A percentile compares a stretch with the other conserved stretches of the same genome.
Conservation (phyloP, 2,113 vertebrate species). For the Scortum barcoo region DNA sequence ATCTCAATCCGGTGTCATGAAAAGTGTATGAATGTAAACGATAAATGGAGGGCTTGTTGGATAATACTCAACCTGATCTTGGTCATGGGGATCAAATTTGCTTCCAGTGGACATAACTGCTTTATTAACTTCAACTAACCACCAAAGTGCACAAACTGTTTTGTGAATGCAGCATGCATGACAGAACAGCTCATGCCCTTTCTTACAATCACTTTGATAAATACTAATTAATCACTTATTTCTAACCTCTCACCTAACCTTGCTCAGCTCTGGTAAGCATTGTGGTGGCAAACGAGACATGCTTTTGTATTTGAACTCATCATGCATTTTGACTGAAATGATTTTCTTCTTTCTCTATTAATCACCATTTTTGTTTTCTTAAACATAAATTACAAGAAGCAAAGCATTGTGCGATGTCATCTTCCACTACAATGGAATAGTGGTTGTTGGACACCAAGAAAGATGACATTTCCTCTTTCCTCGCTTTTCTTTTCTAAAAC, state of each 20-base stretch:
- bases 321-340: neutral
- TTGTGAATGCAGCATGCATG: conserved; percentile 39
- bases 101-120: conserved; percentile 47
- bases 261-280: conserved; percentile 17
- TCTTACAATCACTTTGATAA: neutral
- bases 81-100: conserved; percentile 62
- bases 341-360: conserved; percentile 26
- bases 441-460: conserved; percentile 3
- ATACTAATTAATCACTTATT: neutral
- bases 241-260: conserved; percentile 5
- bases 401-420: neutral
- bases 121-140: conserved; percentile 39
- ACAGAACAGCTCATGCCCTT: conserved; percentile 40
- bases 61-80: conserved; percentile 40
- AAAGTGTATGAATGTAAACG: conserved; percentile 31
- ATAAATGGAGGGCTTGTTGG: conserved; percentile 21
- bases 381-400: neutral
- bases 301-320: conserved; percentile 25
- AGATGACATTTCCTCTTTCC: conserved; percentile 1
- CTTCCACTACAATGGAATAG: no score
- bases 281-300: conserved; percentile 10
- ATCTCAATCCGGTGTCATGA: conserved; percentile 12
- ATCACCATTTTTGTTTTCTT: conserved; percentile 10
- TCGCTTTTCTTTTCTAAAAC: neutral
- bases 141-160: conserved; percentile 43